A percentile compares a stretch with the other conserved stretches of the same genome.
Evolutionary conservation across 2,888 invertebrate species (phyloP).

Genomic region (Tenodera sinensis): DNA sequence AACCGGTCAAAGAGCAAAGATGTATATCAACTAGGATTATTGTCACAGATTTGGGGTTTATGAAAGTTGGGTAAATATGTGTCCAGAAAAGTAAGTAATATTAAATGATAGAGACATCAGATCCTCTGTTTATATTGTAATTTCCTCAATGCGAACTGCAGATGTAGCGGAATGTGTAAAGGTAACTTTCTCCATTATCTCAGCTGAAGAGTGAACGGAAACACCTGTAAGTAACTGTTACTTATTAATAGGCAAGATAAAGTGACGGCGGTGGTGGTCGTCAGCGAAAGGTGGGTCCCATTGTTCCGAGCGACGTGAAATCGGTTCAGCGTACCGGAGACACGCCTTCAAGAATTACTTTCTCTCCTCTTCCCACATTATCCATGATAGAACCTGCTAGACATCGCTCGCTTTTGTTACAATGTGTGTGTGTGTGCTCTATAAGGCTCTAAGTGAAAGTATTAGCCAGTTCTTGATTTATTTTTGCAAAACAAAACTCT

Average conservation of each 20-base stretch:
- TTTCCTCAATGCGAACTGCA: too few relatives aligned
- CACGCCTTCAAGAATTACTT: not conserved
- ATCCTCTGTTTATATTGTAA: too few relatives aligned
- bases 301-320: not conserved
- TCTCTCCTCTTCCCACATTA: not conserved
- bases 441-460: not conserved
- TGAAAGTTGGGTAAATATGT: too few relatives aligned
- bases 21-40: too few relatives aligned
- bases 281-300: not conserved
- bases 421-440: too few relatives aligned
- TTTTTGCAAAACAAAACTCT: too few relatives aligned
- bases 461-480: not conserved
- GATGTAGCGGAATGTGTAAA: not conserved
- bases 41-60: too few relatives aligned
- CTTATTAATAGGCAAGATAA: not conserved
- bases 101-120: too few relatives aligned
- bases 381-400: not conserved
- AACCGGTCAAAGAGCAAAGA: too few relatives aligned
- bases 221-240: not conserved
- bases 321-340: not conserved
- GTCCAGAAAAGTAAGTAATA: too few relatives aligned
- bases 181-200: not conserved
- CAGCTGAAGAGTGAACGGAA: not conserved
- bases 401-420: not conserved
- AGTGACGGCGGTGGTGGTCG: too few relatives aligned